Evolutionary conservation across 2,888 invertebrate species (phyloP), one percentile per base, ranked within the genome.

Genomic region (Eurois occulta): DNA sequence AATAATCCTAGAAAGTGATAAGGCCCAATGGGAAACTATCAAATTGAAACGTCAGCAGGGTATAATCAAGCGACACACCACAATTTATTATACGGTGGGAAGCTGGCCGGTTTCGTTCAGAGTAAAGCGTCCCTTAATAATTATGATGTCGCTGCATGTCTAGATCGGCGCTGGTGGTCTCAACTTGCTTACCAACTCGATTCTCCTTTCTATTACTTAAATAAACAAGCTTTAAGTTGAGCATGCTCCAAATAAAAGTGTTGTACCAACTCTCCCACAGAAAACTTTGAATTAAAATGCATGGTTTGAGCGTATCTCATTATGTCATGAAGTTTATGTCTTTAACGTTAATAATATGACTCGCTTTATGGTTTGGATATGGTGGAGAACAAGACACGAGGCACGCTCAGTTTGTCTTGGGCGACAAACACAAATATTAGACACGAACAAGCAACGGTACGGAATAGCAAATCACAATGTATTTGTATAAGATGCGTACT

Each of bases 391-490:
- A 90, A 90, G 90, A 87, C 91, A 87, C 89, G 88, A 91, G 89
- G 84, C 92, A 91, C 91, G 91, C 91, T 91, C 89, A 92, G 95
- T 95, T 95, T 95, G 92, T 95, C 93, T 95, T 94, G 89, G 92
- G 93, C 90, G 92, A 92, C 95, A 94, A 95, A 95, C 94, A 95
- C 95, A 96, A 96, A 96, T 95, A 96, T 95, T 94, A 92, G 93
- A 90, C 92, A 88, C 89, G 93, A 94, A 94, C 95, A 94, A 95
- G 92, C 94, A 93, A 91, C 90, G 90, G 91, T 92, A 93, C 93
- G 94, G 95, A 95, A 96, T 95, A 96, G 95, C 95, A 95, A 96
- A 96, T 95, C 95, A 94, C 93, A 90, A 91, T 86, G 90, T 95
- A 93, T 95, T 96, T 95, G 94, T 92, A 89, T 91, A 94, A 93